These are phyloP conservation scores for Sceloporus tristichus DNA, from an alignment of 2,113 vertebrate species.

Conservation along the genomic window DNA sequence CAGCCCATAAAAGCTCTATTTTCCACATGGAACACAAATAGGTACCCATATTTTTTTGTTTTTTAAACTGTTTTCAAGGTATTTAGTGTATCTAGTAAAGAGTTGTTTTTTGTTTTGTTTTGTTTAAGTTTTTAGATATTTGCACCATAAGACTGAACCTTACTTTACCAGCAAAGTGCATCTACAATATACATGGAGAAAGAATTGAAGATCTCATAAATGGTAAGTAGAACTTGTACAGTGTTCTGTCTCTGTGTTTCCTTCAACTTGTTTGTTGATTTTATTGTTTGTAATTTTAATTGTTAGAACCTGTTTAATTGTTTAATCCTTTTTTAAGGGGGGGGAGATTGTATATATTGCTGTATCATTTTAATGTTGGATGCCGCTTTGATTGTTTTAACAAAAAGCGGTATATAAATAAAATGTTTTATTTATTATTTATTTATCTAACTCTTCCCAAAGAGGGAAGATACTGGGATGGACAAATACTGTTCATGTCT, in stretches of 20 bases:
- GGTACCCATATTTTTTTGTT: slow-evolving; percentile 17
- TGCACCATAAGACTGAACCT: slow-evolving; percentile 62
- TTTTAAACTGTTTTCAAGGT: neutral
- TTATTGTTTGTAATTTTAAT: too few species aligned
- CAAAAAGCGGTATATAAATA: too few species aligned
- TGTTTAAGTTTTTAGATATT: slow-evolving; percentile 63
- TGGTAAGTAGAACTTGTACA: slow-evolving; percentile 55
- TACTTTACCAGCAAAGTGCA: slow-evolving; percentile 46
- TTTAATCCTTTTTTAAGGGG: too few species aligned
- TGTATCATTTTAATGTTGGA: too few species aligned
- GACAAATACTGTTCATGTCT: neutral
- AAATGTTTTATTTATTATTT: too few species aligned
- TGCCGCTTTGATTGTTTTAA: too few species aligned
- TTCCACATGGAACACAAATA: neutral
- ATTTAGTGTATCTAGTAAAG: too few species aligned
- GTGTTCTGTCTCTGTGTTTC: neutral
- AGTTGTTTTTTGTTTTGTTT: neutral
- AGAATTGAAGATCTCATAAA: slow-evolving; percentile 53
- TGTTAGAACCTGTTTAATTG: too few species aligned
- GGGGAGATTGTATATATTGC: too few species aligned
- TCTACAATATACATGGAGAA: slow-evolving; percentile 56
- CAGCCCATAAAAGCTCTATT: neutral
- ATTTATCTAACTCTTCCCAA: neutral
- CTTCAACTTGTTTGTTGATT: neutral
- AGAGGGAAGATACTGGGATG: neutral